A percentile compares a stretch with the other conserved stretches of the same genome.
phyloP scores from a whole-genome alignment of 1,140 invertebrate genomes.

The Episyrphus balteatus region DNA sequence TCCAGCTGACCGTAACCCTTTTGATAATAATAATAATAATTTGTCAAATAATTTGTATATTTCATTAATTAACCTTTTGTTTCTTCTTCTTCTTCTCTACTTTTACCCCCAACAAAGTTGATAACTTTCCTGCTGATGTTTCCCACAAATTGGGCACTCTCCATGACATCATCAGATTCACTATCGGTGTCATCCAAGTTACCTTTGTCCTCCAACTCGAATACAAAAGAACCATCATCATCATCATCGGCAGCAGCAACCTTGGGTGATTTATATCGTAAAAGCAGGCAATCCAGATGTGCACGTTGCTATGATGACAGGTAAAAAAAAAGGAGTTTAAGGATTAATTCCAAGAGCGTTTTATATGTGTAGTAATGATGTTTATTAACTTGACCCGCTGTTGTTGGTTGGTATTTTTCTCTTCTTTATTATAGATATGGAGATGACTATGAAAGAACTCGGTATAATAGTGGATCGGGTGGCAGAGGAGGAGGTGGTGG shows the following conservation, averaged over 20 bases:
- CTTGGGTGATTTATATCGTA: slow-evolving; percentile 11
- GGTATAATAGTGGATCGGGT: slow-evolving; percentile 19
- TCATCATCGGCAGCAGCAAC: background rate
- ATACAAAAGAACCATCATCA: no score
- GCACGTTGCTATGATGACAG: slow-evolving; percentile 33
- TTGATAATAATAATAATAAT: no score
- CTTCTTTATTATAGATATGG: slow-evolving; percentile 2
- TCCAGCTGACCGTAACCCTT: no score
- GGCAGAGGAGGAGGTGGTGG: slow-evolving; percentile 14
- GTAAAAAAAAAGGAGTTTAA: slow-evolving; percentile 2
- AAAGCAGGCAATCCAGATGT: slow-evolving; percentile 29
- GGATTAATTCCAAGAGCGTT: background rate
- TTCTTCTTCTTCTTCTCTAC: no score
- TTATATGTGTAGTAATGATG: no score
- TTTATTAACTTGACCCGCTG: background rate
- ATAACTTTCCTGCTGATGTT: no score
- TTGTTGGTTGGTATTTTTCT: no score
- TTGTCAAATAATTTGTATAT: no score
- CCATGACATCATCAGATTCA: background rate
- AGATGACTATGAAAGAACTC: slow-evolving; percentile 11
- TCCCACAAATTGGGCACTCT: no score
- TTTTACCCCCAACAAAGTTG: no score
- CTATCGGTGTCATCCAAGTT: background rate
- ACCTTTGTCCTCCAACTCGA: background rate
- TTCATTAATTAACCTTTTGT: no score